phyloP scores from a whole-genome alignment of 2,113 vertebrate species.

The Microtus ochrogaster region DNA sequence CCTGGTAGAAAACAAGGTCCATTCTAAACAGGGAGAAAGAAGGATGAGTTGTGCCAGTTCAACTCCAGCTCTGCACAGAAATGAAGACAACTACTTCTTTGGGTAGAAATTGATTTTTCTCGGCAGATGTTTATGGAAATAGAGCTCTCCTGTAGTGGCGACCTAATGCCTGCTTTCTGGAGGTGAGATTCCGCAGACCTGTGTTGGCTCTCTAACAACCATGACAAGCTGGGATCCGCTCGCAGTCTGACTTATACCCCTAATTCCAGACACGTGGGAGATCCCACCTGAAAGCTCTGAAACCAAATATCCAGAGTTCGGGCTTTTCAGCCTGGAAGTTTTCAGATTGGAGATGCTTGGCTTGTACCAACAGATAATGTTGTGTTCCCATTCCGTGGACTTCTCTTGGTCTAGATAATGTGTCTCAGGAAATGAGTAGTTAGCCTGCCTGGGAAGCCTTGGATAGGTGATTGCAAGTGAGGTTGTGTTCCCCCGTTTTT shows the following conservation, averaged over 20 bases:
- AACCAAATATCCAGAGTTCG: neutral
- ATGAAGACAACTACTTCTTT: neutral
- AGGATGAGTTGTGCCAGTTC: neutral
- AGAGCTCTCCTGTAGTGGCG: too few relatives aligned
- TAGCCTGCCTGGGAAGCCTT: neutral
- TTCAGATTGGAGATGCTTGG: neutral
- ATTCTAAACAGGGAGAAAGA: neutral
- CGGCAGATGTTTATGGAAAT: neutral
- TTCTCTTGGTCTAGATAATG: neutral
- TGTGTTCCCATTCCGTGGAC: neutral
- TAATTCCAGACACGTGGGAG: too few relatives aligned
- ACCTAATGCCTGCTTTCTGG: neutral
- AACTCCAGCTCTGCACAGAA: neutral
- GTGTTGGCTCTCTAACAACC: neutral
- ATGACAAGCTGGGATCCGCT: neutral
- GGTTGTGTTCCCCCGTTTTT: conserved; percentile 50
- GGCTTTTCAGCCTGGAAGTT: neutral
- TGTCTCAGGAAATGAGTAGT: neutral
- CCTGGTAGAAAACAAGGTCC: neutral
- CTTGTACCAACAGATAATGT: neutral
- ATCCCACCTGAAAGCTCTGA: neutral
- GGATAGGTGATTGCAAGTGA: neutral
- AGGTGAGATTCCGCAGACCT: neutral
- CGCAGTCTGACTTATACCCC: neutral
- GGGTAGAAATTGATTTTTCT: neutral